Evolutionary conservation across 2,113 vertebrate species (phyloP).

Genomic region (Typhlomys cinereus): DNA sequence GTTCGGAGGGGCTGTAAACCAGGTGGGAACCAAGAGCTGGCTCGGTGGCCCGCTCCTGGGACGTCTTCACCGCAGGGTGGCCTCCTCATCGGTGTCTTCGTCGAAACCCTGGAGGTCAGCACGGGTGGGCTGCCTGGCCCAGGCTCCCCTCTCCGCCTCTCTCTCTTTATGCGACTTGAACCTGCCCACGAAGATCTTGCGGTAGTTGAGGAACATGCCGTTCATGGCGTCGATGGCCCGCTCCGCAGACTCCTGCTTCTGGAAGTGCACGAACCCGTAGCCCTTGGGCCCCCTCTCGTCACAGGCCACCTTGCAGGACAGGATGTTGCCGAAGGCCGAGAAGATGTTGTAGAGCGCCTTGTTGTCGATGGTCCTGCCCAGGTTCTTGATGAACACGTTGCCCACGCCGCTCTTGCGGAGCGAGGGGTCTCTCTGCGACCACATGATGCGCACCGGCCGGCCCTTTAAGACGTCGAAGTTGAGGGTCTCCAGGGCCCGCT

Average conservation of each 20-base stretch:
- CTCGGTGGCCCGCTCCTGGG: slow-evolving; percentile 64
- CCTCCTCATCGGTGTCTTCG: slow-evolving; percentile 73
- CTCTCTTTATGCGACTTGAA: slow-evolving; percentile 78
- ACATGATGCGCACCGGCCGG: slow-evolving; percentile 78
- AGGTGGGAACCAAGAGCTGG: slow-evolving; percentile 63
- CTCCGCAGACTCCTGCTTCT: slow-evolving; percentile 76
- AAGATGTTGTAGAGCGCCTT: slow-evolving; percentile 80
- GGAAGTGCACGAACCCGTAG: slow-evolving; percentile 79
- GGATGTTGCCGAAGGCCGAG: slow-evolving; percentile 77
- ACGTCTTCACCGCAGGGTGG: slow-evolving; percentile 71
- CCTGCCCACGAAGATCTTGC: slow-evolving; percentile 78
- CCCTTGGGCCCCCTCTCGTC: slow-evolving; percentile 79
- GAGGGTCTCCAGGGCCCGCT: slow-evolving; percentile 77
- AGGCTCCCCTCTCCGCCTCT: slow-evolving; percentile 75
- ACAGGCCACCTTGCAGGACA: slow-evolving; percentile 79
- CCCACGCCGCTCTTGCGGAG: slow-evolving; percentile 77
- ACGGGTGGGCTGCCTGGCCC: slow-evolving; percentile 75
- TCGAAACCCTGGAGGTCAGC: slow-evolving; percentile 71
- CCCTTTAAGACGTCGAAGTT: slow-evolving; percentile 79
- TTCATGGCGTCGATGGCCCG: slow-evolving; percentile 77
- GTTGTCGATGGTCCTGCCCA: slow-evolving; percentile 80
- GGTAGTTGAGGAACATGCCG: slow-evolving; percentile 80
- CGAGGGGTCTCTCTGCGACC: slow-evolving; percentile 78
- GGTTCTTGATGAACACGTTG: slow-evolving; percentile 80
- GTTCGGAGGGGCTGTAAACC: slow-evolving; percentile 62